phyloP scores from a whole-genome alignment of 2,113 vertebrate genomes.

The Platanista minor region DNA sequence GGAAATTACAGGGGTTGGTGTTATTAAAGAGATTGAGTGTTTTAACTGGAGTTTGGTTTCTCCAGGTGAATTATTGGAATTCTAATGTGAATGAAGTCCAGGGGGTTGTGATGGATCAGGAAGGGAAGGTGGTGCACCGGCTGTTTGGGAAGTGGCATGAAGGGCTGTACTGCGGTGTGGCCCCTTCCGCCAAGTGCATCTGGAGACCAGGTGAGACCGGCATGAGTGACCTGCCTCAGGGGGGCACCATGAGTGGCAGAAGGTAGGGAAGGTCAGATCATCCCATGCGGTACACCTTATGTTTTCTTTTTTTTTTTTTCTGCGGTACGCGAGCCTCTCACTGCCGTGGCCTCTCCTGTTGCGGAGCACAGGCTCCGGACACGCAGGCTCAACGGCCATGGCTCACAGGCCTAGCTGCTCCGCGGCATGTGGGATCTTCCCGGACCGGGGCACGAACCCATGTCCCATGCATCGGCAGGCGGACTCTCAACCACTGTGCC shows the following conservation, averaged over 20 bases:
- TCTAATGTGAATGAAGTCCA: conserved; percentile 98
- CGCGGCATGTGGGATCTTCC: too few species aligned
- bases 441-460: too few species aligned
- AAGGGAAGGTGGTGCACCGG: conserved; percentile 95
- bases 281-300: neutral
- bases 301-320: neutral
- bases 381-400: too few species aligned
- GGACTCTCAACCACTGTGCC: too few species aligned
- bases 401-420: too few species aligned
- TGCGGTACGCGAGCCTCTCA: too few species aligned
- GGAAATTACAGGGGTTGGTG: neutral
- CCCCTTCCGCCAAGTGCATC: conserved; percentile 96
- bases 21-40: neutral
- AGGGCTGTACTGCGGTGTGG: conserved; percentile 94
- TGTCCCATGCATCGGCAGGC: too few species aligned
- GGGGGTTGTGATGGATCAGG: conserved; percentile 96
- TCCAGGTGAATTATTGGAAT: conserved; percentile 98
- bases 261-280: neutral
- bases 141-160: conserved; percentile 99
- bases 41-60: conserved; percentile 36
- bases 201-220: conserved; percentile 93
- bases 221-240: neutral
- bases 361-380: too few species aligned
- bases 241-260: neutral
- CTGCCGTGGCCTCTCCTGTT: too few species aligned